Evolutionary conservation across 2,888 invertebrate species (phyloP).

Genomic region (Zeuzera pyrina): DNA sequence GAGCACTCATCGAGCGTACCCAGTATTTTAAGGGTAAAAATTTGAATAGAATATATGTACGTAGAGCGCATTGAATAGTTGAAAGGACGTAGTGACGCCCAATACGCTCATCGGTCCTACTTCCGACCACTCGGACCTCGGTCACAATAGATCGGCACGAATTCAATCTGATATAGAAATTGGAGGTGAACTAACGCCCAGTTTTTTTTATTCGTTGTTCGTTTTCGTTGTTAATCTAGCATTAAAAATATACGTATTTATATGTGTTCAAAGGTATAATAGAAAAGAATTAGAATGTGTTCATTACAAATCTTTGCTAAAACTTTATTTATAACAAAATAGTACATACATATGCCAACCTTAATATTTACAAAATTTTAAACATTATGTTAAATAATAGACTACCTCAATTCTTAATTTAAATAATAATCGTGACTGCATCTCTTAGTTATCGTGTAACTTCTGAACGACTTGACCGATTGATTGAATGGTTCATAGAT

Average conservation of each 20-base stretch:
- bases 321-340: no score
- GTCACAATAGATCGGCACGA: constrained; percentile 52
- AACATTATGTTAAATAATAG: not conserved
- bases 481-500: no score
- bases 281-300: no score
- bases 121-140: constrained; percentile 56
- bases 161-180: constrained; percentile 63
- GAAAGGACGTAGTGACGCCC: constrained; percentile 38
- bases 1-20: constrained; percentile 59
- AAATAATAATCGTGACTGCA: not conserved
- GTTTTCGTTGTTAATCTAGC: no score
- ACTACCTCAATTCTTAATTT: not conserved
- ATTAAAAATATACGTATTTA: no score
- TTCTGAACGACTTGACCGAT: no score
- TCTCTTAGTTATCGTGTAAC: no score
- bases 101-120: constrained; percentile 39
- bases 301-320: not conserved
- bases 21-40: constrained; percentile 57
- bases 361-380: no score
- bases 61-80: constrained; percentile 36
- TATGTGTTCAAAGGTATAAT: no score
- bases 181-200: constrained; percentile 40
- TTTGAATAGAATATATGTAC: constrained; percentile 64
- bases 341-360: no score
- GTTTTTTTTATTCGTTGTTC: constrained; percentile 21